Base-by-base conservation (phyloP, 2,888 invertebrate genomes). In the Nomada goodeniana region DNA sequence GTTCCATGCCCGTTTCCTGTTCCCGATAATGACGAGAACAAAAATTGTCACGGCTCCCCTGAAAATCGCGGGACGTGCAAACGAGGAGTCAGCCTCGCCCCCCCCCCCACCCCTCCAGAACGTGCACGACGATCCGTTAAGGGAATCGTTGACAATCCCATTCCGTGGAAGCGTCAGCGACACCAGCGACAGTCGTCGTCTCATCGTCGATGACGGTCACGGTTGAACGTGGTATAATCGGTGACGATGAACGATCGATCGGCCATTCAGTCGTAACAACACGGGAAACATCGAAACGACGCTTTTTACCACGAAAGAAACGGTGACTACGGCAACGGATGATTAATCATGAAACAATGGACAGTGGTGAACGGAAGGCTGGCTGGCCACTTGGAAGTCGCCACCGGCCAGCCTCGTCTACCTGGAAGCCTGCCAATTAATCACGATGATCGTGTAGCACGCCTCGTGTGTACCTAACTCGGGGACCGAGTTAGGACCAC, bases 301-400 rank as follows among this genome's bases (percentile, higher is more conserved):
- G 76, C 47, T 76, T 74, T 68, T 85, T 76, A 82, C 86, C 77
- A 69, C 80, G 87, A 85, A 88, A 85, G 85, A 87, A 74, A 85
- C 85, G 81, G 83, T 68, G 84, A 83, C 83, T 71, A 76, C 63
- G 73, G 76, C 83, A 89, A 91, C 90, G 88, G 89, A 90, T 92
- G 92, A 93, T 92, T 90, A 91, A 92, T 92, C 92, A 92, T 90
- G 80, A 83, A 88, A 91, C 90, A 90, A 91, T 90, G 77, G 88
- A 74, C 77, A 74, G 64, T 84, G 90, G 92, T 92, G 92, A 83
- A 80, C 82, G 78, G 86, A 83, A 70, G 42, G 77, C 64, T 81
- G 47, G 77, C 79, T 74, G 86, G 88, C 90, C 81, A 86, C 83
- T 84, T 77, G 73, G 81, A 82, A 81, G 84, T 82, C 85, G 76